Evolutionary conservation across 2,888 invertebrate species (phyloP), one percentile per base, ranked within the genome.

Genomic region (Heliconius hortense): DNA sequence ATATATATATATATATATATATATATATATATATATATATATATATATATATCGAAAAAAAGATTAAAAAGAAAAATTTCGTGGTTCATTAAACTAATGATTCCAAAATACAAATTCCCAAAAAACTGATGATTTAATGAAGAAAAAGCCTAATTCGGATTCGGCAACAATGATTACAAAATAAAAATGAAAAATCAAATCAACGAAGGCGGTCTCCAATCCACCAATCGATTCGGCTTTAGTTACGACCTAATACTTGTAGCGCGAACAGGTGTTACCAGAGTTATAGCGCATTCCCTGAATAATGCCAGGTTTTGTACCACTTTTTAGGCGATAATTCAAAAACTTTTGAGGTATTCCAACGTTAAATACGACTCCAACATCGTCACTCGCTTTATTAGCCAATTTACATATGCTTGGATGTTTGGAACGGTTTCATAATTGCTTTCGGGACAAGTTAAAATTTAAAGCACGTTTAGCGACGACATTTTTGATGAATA

Each of bases 201-300:
- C 24, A 26, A 39, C 60, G 60, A 71, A n/a, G 15, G 26, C 26
- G 15, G 62, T 73, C 70, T 73, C 72, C n/a, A 56, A 76, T 70
- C 69, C 31, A 72, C 73, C 60, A 62, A 60, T 48, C 66, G 53
- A 31, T 68, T 62, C 62, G n/a, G 73, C 69, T 74, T 56, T 60
- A 72, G 67, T 72, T 74, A 26, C 72, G 64, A 78, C 64, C 63
- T 71, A 62, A 73, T 81, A 78, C 79, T 83, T 81, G 81, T 80
- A 80, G 81, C 81, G 83, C 35, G 86, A 87, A 87, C 88, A 89
- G 90, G 88, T 90, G 90, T 84, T 87, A 81, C 72, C 78, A 85
- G 85, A 87, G 83, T 84, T 89, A 89, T 88, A 84, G 85, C 83
- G 80, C 82, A 81, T 80, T 82, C 85, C 80, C 81, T 85, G 86